A percentile compares a stretch with the other conserved stretches of the same genome.
These are phyloP conservation scores for Trichogramma evanescens DNA, from an alignment of 2,888 invertebrate genomes.

Conservation along the genomic window DNA sequence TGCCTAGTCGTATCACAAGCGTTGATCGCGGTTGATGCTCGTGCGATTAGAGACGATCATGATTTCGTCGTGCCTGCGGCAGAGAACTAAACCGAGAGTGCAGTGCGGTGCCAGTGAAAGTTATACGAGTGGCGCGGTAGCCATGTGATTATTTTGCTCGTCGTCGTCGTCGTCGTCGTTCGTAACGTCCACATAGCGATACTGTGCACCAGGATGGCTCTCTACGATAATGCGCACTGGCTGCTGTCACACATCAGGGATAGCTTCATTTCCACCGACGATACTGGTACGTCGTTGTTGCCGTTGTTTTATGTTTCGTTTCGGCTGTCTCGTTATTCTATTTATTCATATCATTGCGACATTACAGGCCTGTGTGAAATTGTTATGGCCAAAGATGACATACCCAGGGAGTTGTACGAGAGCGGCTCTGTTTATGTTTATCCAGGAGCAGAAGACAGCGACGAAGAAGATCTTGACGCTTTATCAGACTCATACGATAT, in stretches of 20 bases:
- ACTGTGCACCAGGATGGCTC: constrained; percentile 61
- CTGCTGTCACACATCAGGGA: constrained; percentile 86
- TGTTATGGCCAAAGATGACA: constrained; percentile 80
- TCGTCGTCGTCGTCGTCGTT: too few species aligned
- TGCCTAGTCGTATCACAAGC: too few species aligned
- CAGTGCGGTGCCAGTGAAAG: too few species aligned
- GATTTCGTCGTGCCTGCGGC: too few species aligned
- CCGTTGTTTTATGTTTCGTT: background rate
- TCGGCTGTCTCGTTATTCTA: background rate
- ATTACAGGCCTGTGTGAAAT: constrained; percentile 73
- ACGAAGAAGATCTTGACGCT: constrained; percentile 66
- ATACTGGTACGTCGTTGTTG: constrained; percentile 58
- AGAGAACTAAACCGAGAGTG: too few species aligned
- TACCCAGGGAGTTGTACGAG: constrained; percentile 58
- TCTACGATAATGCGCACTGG: constrained; percentile 91
- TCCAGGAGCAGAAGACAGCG: constrained; percentile 72
- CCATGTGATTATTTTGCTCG: too few species aligned
- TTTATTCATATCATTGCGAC: background rate
- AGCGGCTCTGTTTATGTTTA: constrained; percentile 61
- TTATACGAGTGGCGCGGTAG: too few species aligned
- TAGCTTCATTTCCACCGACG: constrained; percentile 91
- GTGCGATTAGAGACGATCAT: too few species aligned
- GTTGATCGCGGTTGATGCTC: too few species aligned
- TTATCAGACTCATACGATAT: constrained; percentile 71
- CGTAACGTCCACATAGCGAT: background rate